Conservation (phyloP, 37 sponge, comb jelly and placozoan genomes). For the Bolinopsis microptera region DNA sequence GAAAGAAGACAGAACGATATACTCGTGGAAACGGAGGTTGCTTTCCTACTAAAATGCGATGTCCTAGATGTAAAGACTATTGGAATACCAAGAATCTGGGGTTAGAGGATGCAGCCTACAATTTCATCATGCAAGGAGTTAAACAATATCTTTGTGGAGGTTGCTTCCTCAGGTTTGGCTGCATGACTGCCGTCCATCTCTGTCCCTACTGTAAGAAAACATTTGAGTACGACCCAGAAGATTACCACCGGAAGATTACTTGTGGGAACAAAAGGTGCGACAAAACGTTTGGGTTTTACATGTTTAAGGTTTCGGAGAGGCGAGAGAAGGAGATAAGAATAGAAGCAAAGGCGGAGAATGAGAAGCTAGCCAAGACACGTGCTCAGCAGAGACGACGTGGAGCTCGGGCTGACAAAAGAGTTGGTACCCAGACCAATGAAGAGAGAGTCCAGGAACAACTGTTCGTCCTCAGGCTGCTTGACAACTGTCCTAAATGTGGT, state of each 20-base stretch:
- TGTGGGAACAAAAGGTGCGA: conserved; percentile 42
- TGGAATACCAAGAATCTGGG: conserved; percentile 48
- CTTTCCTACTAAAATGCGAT: neutral
- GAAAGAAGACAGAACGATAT: conserved; percentile 42
- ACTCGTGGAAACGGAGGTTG: conserved; percentile 61
- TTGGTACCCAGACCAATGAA: conserved; percentile 17
- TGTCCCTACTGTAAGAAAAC: conserved; percentile 29
- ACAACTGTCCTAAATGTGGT: conserved; percentile 56
- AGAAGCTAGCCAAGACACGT: conserved; percentile 22
- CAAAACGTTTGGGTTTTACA: conserved; percentile 29
- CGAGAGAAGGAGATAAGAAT: conserved; percentile 23
- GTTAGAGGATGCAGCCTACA: conserved; percentile 50
- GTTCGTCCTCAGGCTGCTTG: conserved; percentile 22
- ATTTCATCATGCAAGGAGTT: conserved; percentile 53
- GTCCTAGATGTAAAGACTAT: conserved; percentile 15
- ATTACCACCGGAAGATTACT: conserved; percentile 59
- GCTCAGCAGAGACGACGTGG: conserved; percentile 51
- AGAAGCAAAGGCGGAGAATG: conserved; percentile 45
- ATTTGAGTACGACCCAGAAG: conserved; percentile 56
- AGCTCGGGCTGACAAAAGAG: conserved; percentile 51
- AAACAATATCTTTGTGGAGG: conserved; percentile 63
- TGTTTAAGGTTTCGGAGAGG: neutral
- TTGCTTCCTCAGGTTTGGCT: conserved; percentile 38
- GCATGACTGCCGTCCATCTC: conserved; percentile 26
- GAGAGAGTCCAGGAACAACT: conserved; percentile 46